Evolutionary conservation across 2,888 invertebrate species (phyloP).

Genomic region (Luperina testacea): DNA sequence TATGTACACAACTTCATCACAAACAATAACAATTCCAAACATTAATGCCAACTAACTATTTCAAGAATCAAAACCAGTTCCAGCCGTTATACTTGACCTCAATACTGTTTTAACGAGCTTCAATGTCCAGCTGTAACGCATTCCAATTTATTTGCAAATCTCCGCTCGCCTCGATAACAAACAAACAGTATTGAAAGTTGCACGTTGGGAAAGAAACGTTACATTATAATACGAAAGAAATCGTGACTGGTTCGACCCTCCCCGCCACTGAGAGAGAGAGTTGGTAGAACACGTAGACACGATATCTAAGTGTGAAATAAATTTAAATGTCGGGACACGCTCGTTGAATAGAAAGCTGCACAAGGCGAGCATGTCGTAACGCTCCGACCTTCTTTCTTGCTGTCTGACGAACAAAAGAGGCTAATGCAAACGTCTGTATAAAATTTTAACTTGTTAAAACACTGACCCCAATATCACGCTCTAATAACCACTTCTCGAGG

Average conservation of each 20-base stretch:
- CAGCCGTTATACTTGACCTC: constrained; percentile 86
- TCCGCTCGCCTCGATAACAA: constrained; percentile 68
- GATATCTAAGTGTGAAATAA: constrained; percentile 87
- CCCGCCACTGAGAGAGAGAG: constrained; percentile 86
- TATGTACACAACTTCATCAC: constrained; percentile 84
- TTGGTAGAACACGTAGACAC: constrained; percentile 78
- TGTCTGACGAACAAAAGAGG: constrained; percentile 85
- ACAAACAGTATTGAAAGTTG: constrained; percentile 81
- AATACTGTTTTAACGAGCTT: constrained; percentile 77
- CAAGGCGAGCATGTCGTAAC: constrained; percentile 89
- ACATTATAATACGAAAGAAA: constrained; percentile 82
- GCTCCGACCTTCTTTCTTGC: constrained; percentile 87
- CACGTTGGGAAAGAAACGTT: constrained; percentile 74
- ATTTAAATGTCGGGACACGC: constrained; percentile 89
- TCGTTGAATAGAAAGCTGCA: constrained; percentile 88
- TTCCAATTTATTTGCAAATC: constrained; percentile 69
- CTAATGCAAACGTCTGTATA: constrained; percentile 81
- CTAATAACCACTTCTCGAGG: constrained; percentile 82
- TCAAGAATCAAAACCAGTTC: constrained; percentile 78
- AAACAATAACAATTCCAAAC: constrained; percentile 60
- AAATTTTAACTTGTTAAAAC: constrained; percentile 81
- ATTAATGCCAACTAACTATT: constrained; percentile 69
- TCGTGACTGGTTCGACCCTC: constrained; percentile 86
- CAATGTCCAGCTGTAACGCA: constrained; percentile 73
- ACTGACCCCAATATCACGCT: constrained; percentile 86